phyloP scores from a whole-genome alignment of 2,797 vertebrate genomes.

The Notoglanidium macrostoma region DNA sequence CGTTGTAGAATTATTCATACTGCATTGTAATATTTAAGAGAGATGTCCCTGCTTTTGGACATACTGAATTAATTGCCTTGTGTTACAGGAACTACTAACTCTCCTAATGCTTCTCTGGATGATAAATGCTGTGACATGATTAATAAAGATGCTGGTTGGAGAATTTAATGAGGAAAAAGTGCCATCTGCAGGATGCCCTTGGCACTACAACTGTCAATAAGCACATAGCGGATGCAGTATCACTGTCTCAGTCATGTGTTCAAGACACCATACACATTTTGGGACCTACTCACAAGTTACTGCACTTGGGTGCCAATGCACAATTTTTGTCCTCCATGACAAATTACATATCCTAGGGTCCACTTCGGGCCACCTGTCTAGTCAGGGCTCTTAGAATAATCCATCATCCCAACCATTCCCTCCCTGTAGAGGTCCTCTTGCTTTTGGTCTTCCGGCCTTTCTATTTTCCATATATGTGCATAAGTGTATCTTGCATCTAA shows the following conservation, averaged over 20 bases:
- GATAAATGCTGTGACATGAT: constrained; percentile 53
- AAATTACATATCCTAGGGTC: neutral
- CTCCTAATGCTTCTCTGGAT: constrained; percentile 37
- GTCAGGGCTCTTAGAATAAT: constrained; percentile 7
- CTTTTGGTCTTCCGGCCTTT: neutral
- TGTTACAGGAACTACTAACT: constrained; percentile 32
- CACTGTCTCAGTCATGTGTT: neutral
- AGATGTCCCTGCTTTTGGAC: constrained; percentile 36
- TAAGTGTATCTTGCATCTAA: neutral
- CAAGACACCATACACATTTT: neutral
- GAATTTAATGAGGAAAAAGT: constrained; percentile 67
- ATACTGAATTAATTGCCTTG: constrained; percentile 15
- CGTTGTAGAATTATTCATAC: constrained; percentile 18
- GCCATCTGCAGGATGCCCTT: constrained; percentile 70
- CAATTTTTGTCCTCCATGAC: neutral
- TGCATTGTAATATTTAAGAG: constrained; percentile 31
- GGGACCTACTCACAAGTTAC: neutral
- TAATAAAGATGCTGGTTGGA: constrained; percentile 51
- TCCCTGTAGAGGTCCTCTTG: neutral
- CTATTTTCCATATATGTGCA: neutral
- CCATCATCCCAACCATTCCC: neutral
- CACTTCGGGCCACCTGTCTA: neutral
- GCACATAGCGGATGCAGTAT: neutral
- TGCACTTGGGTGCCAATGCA: neutral
- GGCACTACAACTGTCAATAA: constrained; percentile 53